A percentile compares a stretch with the other conserved stretches of the same genome.
phyloP scores from a whole-genome alignment of 2,797 vertebrate genomes.

The Synaphobranchus kaupii region DNA sequence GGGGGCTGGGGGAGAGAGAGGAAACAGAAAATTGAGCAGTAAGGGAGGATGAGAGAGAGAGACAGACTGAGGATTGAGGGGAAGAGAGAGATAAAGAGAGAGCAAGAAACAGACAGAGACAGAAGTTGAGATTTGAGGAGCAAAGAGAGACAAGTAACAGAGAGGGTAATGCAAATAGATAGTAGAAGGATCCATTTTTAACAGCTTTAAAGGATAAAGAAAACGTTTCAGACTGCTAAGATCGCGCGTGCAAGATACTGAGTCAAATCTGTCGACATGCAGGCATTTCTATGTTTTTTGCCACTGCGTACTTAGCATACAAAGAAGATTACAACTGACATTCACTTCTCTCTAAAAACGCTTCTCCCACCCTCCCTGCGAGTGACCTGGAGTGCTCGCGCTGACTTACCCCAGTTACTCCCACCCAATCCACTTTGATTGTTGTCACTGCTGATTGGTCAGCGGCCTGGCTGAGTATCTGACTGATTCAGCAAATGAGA shows the following conservation, averaged over 20 bases:
- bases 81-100: conserved; percentile 6
- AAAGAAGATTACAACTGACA: background rate
- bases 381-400: conserved; percentile 2
- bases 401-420: background rate
- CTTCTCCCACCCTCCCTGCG: background rate
- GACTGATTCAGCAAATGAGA: background rate
- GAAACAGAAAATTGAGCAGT: conserved; percentile 53
- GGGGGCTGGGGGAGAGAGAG: conserved; percentile 43
- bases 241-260: background rate
- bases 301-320: background rate
- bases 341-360: conserved; percentile 4
- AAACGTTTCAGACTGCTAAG: background rate
- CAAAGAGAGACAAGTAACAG: conserved; percentile 30
- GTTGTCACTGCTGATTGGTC: background rate
- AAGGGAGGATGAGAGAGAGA: conserved; percentile 12
- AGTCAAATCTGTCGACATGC: background rate
- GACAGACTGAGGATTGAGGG: background rate
- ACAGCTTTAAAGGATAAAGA: conserved; percentile 2
- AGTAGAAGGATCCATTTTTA: background rate
- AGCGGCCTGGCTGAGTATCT: background rate
- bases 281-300: conserved; percentile 14
- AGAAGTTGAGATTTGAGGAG: conserved; percentile 10
- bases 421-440: background rate
- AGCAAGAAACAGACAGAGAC: conserved; percentile 4
- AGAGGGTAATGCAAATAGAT: background rate